These are phyloP conservation scores for Anarsia innoxiella DNA, from an alignment of 2,888 invertebrate species.

Conservation along the genomic window DNA sequence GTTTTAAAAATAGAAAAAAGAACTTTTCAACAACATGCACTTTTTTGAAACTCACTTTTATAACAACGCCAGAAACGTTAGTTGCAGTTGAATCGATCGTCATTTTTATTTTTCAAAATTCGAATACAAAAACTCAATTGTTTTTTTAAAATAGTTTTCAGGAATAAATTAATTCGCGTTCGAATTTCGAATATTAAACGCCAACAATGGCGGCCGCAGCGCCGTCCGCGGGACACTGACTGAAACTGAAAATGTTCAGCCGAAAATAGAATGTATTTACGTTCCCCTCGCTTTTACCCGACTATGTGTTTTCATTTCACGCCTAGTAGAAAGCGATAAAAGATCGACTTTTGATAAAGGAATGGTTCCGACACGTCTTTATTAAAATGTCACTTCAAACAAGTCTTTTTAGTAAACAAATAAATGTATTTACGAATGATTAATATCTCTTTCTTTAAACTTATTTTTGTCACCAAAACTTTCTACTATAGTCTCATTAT, in stretches of 20 bases:
- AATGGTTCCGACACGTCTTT: neutral
- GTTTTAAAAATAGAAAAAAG: constrained; percentile 2
- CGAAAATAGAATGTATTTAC: constrained; percentile 61
- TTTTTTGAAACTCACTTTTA: constrained; percentile 66
- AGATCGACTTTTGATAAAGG: constrained; percentile 14
- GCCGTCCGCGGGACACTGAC: constrained; percentile 45
- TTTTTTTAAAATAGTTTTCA: constrained; percentile 4
- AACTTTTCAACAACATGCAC: no score
- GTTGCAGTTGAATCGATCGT: constrained; percentile 42
- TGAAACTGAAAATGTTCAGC: constrained; percentile 66
- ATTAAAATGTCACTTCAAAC: neutral
- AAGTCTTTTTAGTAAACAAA: no score
- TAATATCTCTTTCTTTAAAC: no score
- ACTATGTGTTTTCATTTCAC: constrained; percentile 35
- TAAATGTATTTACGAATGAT: no score
- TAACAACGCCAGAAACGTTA: constrained; percentile 59
- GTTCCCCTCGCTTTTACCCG: constrained; percentile 43
- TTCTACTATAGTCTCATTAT: no score
- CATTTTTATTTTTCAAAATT: constrained; percentile 31
- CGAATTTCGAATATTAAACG: constrained; percentile 19
- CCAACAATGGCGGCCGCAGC: constrained; percentile 46
- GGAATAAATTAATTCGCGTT: constrained; percentile 26
- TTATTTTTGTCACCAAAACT: no score
- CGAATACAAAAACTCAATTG: constrained; percentile 2
- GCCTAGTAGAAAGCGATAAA: constrained; percentile 16